Conservation (phyloP, 2,113 vertebrate genomes). For the Tragelaphus strepsiceros region DNA sequence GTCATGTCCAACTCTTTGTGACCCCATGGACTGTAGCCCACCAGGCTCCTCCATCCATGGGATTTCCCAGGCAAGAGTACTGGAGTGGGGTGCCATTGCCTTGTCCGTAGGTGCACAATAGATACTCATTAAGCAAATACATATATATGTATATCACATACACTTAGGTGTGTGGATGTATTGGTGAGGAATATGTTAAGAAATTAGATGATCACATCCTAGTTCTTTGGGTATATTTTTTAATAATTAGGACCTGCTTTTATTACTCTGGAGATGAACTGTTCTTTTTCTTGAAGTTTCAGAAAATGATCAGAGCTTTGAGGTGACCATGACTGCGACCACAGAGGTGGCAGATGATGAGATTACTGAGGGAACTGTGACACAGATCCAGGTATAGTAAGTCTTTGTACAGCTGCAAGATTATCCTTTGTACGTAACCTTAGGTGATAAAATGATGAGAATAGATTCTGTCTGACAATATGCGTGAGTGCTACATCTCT, state of each 20-base stretch:
- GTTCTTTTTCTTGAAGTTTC: slow-evolving; percentile 85
- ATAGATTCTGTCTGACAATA: neutral
- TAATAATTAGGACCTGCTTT: neutral
- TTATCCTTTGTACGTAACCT: neutral
- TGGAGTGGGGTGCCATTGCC: neutral
- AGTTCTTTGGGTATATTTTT: neutral
- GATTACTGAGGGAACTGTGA: slow-evolving; percentile 88
- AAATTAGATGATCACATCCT: neutral
- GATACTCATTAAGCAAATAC: neutral
- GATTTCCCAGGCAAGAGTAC: neutral
- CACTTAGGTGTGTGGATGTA: neutral
- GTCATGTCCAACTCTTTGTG: neutral
- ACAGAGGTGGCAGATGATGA: slow-evolving; percentile 90
- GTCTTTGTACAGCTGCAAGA: neutral
- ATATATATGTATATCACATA: neutral
- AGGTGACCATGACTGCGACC: slow-evolving; percentile 97
- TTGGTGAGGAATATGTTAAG: neutral
- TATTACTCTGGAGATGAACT: slow-evolving; percentile 10
- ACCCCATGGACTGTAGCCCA: neutral
- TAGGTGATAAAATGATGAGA: neutral
- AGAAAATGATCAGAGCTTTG: slow-evolving; percentile 94
- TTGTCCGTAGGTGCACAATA: neutral
- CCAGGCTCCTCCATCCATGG: neutral
- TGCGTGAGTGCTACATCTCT: neutral
- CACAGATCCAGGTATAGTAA: slow-evolving; percentile 91